Percentiles rank a stretch among this genome's conserved stretches.
phyloP scores from a whole-genome alignment of 2,888 invertebrate species.

The Strigamia maritima region DNA sequence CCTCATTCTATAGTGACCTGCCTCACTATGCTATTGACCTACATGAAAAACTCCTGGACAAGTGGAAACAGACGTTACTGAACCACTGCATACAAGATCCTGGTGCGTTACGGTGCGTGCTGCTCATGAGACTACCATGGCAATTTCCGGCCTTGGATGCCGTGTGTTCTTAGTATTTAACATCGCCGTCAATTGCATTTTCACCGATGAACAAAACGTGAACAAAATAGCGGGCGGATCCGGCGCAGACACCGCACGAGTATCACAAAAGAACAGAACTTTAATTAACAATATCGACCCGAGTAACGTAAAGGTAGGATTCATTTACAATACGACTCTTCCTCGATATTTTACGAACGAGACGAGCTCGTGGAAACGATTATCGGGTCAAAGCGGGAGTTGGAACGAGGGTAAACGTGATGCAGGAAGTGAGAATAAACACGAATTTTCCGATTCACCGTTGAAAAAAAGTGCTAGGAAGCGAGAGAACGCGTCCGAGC shows the following conservation, averaged over 20 bases:
- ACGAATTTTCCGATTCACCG: neutral
- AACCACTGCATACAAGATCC: slow-evolving; percentile 15
- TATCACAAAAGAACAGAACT: neutral
- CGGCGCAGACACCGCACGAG: neutral
- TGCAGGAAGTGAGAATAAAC: slow-evolving; percentile 1
- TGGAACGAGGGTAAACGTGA: slow-evolving; percentile 15
- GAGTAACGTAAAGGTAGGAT: neutral
- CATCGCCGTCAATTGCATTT: neutral
- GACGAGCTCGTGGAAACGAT: neutral
- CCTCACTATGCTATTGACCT: slow-evolving; percentile 38
- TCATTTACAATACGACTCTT: neutral
- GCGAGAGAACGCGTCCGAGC: neutral
- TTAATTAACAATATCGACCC: neutral
- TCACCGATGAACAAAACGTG: neutral
- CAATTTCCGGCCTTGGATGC: neutral
- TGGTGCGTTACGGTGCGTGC: slow-evolving; percentile 15
- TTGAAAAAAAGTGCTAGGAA: neutral
- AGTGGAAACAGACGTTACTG: slow-evolving; percentile 10
- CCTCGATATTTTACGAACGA: neutral
- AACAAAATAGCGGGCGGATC: neutral
- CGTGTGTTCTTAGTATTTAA: neutral
- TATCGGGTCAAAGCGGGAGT: slow-evolving; percentile 1
- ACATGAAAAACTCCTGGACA: slow-evolving; percentile 20
- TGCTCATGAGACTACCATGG: neutral
- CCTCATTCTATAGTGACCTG: slow-evolving; percentile 22